These are phyloP conservation scores for Gasterosteus nipponicus DNA, from an alignment of 2,113 vertebrate species.

Conservation along the genomic window DNA sequence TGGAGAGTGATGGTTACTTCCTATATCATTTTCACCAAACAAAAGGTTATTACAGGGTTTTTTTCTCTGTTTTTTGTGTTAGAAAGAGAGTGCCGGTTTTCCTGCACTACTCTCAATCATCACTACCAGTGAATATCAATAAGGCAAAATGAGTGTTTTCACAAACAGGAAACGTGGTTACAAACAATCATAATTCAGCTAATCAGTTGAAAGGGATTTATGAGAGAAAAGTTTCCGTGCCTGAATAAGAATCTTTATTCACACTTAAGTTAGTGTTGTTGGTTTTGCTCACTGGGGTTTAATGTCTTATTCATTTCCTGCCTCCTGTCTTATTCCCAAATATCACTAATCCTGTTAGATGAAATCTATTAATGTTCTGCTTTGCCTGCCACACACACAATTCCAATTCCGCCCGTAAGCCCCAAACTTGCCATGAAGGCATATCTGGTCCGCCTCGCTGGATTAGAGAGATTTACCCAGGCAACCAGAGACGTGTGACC, in stretches of 20 bases:
- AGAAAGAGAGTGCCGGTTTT: constrained; percentile 3
- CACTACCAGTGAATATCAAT: constrained; percentile 18
- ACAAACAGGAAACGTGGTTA: constrained; percentile 9
- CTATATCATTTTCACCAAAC: constrained; percentile 55
- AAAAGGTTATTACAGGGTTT: constrained; percentile 32
- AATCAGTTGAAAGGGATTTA: constrained; percentile 34
- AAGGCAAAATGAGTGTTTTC: constrained; percentile 24
- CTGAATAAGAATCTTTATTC: constrained; percentile 57
- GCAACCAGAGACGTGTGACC: constrained; percentile 62
- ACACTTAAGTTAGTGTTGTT: constrained; percentile 63
- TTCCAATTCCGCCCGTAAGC: constrained; percentile 74
- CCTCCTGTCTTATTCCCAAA: constrained; percentile 66
- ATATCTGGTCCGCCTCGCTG: constrained; percentile 71
- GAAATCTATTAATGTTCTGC: constrained; percentile 75
- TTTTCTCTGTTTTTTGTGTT: neutral
- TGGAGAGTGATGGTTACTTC: constrained; percentile 52
- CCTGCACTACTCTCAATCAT: constrained; percentile 2
- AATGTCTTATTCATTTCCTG: constrained; percentile 63
- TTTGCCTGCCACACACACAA: constrained; percentile 70
- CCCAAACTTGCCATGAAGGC: constrained; percentile 77
- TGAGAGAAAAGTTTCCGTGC: constrained; percentile 31
- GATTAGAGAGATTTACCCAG: constrained; percentile 76
- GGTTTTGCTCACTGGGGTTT: constrained; percentile 54
- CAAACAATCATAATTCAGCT: constrained; percentile 36
- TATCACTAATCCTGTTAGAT: constrained; percentile 75